Base-by-base conservation (phyloP, 2,797 vertebrate species). In the Rallus crepitans region DNA sequence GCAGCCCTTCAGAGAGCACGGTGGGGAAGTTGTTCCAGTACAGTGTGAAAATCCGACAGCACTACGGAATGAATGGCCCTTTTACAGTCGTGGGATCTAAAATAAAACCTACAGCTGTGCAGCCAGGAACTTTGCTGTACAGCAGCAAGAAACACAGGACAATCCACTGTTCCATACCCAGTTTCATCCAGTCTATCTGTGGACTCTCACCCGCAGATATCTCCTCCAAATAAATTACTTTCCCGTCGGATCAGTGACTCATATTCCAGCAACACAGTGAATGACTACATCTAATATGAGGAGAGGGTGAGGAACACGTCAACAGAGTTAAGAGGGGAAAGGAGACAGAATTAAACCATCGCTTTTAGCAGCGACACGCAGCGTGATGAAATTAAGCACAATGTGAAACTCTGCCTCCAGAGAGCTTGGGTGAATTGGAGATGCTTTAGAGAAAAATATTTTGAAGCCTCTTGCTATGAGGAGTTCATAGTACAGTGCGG, bases 321-420 rank as follows among this genome's bases (percentile, higher is more conserved):
- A 94, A 16, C 69, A 66, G 79, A 64, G 53, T 78, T 93, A 85
- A 77, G 80, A 75, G 83, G 59, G 33, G 57, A 86, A 87, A 91
- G 61, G 80, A 82, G 87, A 72, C 24, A 52, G 69, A 91, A 96
- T 95, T 88, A 94, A 94, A 88, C 72, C 82, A 59, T 88, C 72
- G 55, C 42, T 94, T 93, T 60, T 86, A 77, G 65, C 94, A 88
- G 87, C 2, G 2, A 47, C 0, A 18, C n/a, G 24, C 59, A 27
- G 61, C 68, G 88, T 81, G 82, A 61, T 94, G 90, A 90, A 95
- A 94, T 95, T 65, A 91, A 92, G 72, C 90, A 39, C 95, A 88
- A 72, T 61, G 3, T 61, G 91, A 95, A 83, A 37, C 59, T 39
- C 72, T 42, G 76, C 45, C 85, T 94, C 52, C 59, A 69, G 95